phyloP scores from a whole-genome alignment of 30 jellyfish, hydroid and myxozoan species.

The Phacellophora camtschatica region DNA sequence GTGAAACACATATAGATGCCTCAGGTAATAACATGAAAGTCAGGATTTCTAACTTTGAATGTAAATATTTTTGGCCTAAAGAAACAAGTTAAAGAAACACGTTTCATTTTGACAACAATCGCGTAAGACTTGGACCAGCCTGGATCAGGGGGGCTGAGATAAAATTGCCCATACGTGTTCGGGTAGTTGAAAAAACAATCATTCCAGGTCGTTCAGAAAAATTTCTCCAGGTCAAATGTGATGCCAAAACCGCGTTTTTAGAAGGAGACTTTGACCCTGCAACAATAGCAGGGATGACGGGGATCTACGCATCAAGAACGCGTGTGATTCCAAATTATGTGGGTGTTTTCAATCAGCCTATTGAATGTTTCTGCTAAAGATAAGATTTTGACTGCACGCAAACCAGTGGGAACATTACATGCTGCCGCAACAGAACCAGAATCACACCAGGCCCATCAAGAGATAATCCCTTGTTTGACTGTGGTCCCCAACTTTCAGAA shows the following conservation, averaged over 20 bases:
- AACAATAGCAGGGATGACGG: neutral
- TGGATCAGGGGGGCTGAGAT: constrained; percentile 26
- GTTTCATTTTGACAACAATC: constrained; percentile 26
- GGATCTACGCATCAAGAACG: constrained; percentile 3
- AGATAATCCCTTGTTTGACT: constrained; percentile 5
- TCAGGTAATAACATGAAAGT: constrained; percentile 59
- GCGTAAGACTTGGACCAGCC: constrained; percentile 36
- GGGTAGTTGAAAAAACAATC: constrained; percentile 1
- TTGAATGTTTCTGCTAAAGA: constrained; percentile 25
- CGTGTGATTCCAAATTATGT: constrained; percentile 4
- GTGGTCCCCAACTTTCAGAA: constrained; percentile 19
- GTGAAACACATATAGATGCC: constrained; percentile 43
- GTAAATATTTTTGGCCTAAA: neutral
- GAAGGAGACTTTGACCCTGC: constrained; percentile 41
- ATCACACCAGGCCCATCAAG: constrained; percentile 15
- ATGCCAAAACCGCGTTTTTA: neutral
- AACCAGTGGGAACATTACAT: constrained; percentile 34
- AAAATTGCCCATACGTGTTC: constrained; percentile 6
- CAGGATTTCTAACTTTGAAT: constrained; percentile 17
- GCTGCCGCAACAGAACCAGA: constrained; percentile 36
- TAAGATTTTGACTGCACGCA: constrained; percentile 36
- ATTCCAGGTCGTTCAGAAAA: constrained; percentile 38
- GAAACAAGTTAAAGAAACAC: neutral
- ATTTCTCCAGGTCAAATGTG: neutral
- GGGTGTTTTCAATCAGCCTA: constrained; percentile 23